Conservation (phyloP, 2,113 vertebrate species). For the Festucalex cinctus region DNA sequence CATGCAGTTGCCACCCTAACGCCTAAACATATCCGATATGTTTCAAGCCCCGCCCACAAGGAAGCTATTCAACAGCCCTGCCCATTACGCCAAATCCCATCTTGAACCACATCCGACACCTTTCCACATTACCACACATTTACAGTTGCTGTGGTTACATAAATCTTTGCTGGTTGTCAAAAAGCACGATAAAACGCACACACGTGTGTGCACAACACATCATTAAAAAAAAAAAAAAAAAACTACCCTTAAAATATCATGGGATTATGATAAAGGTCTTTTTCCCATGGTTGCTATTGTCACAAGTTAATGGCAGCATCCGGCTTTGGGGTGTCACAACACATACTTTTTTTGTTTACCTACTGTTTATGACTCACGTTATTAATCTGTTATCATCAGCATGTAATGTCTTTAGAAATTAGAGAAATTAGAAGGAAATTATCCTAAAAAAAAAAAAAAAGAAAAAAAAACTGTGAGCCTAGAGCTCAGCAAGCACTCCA, state of each 20-base stretch:
- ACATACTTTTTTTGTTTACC: conserved; percentile 4
- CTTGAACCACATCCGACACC: conserved; percentile 54
- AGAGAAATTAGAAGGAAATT: background rate
- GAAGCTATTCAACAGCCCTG: conserved; percentile 3
- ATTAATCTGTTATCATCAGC: conserved; percentile 35
- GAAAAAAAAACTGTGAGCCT: background rate
- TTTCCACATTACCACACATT: conserved; percentile 38
- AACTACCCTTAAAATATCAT: conserved; percentile 15
- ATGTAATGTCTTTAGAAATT: background rate
- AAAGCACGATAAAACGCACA: background rate
- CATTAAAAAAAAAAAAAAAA: background rate
- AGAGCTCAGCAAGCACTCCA: background rate
- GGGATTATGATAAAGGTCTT: background rate
- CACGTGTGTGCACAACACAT: background rate
- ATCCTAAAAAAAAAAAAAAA: background rate
- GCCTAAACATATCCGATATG: conserved; percentile 9
- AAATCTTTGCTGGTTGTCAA: conserved; percentile 21
- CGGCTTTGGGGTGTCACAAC: conserved; percentile 15
- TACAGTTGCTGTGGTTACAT: conserved; percentile 40
- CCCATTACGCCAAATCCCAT: conserved; percentile 19
- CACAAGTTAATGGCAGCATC: conserved; percentile 23
- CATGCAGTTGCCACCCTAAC: conserved; percentile 39
- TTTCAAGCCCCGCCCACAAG: background rate
- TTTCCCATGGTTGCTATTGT: conserved; percentile 39
- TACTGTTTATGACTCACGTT: conserved; percentile 14